These are phyloP conservation scores for Pampus argenteus DNA, from an alignment of 2,797 vertebrate genomes.

Conservation along the genomic window DNA sequence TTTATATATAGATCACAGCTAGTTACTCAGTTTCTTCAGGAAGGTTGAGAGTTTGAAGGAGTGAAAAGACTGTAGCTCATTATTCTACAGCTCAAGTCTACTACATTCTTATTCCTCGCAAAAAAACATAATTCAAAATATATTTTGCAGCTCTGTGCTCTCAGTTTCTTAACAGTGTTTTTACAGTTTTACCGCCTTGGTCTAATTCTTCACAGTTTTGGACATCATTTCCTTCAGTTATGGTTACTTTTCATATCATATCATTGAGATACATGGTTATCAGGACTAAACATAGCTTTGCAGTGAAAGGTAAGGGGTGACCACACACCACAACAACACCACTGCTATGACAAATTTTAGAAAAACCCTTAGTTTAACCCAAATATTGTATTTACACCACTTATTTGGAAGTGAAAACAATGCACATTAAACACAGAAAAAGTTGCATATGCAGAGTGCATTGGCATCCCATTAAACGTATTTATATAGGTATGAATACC, in stretches of 20 bases:
- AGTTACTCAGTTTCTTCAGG: background rate
- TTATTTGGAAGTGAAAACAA: background rate
- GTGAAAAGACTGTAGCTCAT: background rate
- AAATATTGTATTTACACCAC: background rate
- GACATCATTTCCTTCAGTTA: background rate
- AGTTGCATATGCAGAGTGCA: background rate
- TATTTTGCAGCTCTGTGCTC: background rate
- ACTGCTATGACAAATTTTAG: background rate
- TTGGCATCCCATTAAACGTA: background rate
- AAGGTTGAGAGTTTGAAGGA: background rate
- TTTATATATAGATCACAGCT: conserved; percentile 16
- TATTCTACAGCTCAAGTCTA: background rate
- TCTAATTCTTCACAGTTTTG: background rate
- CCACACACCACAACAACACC: conserved; percentile 2
- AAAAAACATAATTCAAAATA: conserved; percentile 10
- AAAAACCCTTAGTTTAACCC: background rate
- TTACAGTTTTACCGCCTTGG: background rate
- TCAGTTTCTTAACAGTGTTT: background rate
- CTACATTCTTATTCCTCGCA: background rate
- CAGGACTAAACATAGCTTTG: background rate
- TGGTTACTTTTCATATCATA: background rate
- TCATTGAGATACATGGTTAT: background rate
- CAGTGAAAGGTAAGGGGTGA: background rate
- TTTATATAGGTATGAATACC: background rate
- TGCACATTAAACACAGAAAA: background rate